Percentiles rank a stretch among this genome's conserved stretches.
Conservation (phyloP, 2,888 invertebrate genomes). For the Danaus chrysippus region DNA sequence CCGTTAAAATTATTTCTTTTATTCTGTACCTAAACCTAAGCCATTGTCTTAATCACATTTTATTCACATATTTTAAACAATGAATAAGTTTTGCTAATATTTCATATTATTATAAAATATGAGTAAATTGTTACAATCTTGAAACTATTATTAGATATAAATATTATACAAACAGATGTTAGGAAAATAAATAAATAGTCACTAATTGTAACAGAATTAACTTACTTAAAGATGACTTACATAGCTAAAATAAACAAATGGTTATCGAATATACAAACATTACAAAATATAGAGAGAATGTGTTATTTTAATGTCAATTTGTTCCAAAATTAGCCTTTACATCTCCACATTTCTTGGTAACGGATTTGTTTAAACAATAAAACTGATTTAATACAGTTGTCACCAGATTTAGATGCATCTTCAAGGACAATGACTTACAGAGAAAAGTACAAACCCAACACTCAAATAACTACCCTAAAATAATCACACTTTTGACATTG, state of each 20-base stretch:
- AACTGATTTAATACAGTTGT: background rate
- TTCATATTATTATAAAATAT: constrained; percentile 4
- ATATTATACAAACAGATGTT: background rate
- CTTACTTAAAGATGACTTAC: background rate
- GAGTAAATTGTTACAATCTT: constrained; percentile 5
- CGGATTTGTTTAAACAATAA: background rate
- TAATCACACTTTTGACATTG: constrained; percentile 80
- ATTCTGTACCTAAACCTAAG: constrained; percentile 72
- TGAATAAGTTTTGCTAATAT: constrained; percentile 5
- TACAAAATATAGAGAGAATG: background rate
- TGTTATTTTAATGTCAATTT: background rate
- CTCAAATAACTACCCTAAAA: constrained; percentile 70
- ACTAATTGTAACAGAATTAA: background rate
- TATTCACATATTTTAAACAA: constrained; percentile 11
- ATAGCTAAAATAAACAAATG: background rate
- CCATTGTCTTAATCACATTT: constrained; percentile 66
- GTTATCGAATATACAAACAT: constrained; percentile 7
- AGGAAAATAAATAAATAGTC: constrained; percentile 4
- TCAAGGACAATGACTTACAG: constrained; percentile 67
- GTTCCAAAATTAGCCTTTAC: background rate
- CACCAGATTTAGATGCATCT: background rate
- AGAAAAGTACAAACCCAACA: constrained; percentile 65
- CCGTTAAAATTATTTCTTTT: constrained; percentile 64
- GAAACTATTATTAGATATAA: constrained; percentile 6
- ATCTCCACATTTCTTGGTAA: background rate